Base-by-base conservation (phyloP, 2,797 vertebrate species). In the Rhyacichthys aspro region DNA sequence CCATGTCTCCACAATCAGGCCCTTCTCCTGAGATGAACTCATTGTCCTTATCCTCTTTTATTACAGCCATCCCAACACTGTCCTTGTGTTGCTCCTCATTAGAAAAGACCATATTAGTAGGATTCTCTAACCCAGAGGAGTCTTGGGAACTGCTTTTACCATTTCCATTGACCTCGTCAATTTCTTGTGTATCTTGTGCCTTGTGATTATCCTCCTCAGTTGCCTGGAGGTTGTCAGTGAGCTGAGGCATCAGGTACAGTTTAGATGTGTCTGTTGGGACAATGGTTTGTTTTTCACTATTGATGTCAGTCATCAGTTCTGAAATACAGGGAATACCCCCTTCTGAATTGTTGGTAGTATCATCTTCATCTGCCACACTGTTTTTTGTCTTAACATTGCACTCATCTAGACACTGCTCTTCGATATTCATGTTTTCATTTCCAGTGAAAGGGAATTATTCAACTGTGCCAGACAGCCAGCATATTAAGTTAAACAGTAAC, bases 361-460 rank as follows among this genome's bases (percentile, higher is more conserved):
- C 83, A 44, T 71, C 86, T 57, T 88, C 84, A 47, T 81, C 81
- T 1, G 84, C 83, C 49, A 84, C 73, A 12, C 78, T 88, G 46
- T 52, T 84, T 74, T 86, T 90, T 16, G 87, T 86, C 71, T 90
- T 92, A 45, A 89, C 83, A 91, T 90, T 90, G 86, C 93, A 91
- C 79, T 90, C 67, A 86, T 93, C 92, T 84, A 91, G 55, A 84
- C 87, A 68, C 85, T 90, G 85, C 65, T 89, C 89, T 70, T 93
- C 84, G 80, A 90, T 87, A 89, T 93, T 93, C 92, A 94, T 93
- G 61, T 86, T 94, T 86, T 91, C 90, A 92, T 92, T 68, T 91
- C 93, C 78, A 88, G 67, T 74, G 45, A 74, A 76, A 79, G 63
- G 63, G 47, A 42, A 63, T 63, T 39, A 44, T 66, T 71, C 11